Evolutionary conservation across 2,113 vertebrate species (phyloP).

Genomic region (Paracanthobrama guichenoti): DNA sequence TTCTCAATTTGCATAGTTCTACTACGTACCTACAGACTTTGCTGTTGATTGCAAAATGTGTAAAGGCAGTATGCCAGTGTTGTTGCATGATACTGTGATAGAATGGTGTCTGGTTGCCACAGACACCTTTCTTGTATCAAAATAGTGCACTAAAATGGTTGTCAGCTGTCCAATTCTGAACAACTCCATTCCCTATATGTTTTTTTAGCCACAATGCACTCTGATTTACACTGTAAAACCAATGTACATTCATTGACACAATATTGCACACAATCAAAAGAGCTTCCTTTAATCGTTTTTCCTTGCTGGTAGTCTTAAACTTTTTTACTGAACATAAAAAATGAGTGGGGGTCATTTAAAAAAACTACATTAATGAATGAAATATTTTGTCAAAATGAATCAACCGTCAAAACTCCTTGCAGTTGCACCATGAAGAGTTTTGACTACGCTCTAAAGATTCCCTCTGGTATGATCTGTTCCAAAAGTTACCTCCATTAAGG

Average conservation of each 20-base stretch:
- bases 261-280: too few species aligned
- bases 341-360: too few species aligned
- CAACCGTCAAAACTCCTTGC: not conserved
- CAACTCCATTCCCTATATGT: too few species aligned
- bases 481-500: not conserved
- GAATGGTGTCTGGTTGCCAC: not conserved
- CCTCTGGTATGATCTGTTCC: not conserved
- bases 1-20: not conserved
- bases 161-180: not conserved
- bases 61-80: not conserved
- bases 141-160: not conserved
- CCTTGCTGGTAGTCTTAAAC: too few species aligned
- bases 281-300: too few species aligned
- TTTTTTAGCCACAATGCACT: too few species aligned
- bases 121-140: not conserved
- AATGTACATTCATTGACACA: too few species aligned
- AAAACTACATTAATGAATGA: too few species aligned
- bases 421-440: not conserved
- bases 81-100: not conserved
- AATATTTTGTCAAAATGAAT: not conserved
- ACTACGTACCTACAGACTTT: not conserved
- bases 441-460: not conserved
- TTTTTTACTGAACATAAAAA: too few species aligned
- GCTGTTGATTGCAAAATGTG: not conserved
- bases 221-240: too few species aligned